Base-by-base conservation (phyloP, 2,888 invertebrate genomes). In the Dendrolimus houi region DNA sequence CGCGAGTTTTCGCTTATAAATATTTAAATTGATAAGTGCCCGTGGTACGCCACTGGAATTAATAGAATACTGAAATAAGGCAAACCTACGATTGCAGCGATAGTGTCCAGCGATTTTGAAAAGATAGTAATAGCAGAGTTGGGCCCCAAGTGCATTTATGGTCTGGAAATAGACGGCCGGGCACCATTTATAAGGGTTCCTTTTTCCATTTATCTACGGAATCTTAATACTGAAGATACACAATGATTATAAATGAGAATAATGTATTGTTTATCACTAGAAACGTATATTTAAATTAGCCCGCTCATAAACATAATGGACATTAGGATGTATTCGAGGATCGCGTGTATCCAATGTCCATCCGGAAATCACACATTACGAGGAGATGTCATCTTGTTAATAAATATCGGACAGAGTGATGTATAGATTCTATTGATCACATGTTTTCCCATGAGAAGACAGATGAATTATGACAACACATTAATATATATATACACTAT, bases 301-400 rank as follows among this genome's bases (percentile, higher is more conserved):
- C 40, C 41, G 41, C 13, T 54, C 41, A n/a, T 54, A 47, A 10
- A 47, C 47, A 47, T 47, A 47, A 47, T 47, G 47, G 12, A 14
- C 29, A 54, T 42, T 12, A 13, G 57, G 47, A 57, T 29, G n/a
- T 42, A 54, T 29, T 29, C 47, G 47, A 47, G 9, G 47, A 47
- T 47, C 47, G 47, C 47, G 47, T 54, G 55, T 55, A 58, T 56
- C 53, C 56, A 56, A n/a, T 41, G 42, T 52, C 56, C 58, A 57
- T 56, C 62, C 70, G 70, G 72, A 72, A 66, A 66, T 67, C 53
- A 57, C 63, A 62, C 66, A 68, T 71, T 69, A 68, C 60, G 59
- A 14, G 41, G 52, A 56, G 52, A 56, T 59, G 61, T 64, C 64
- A 65, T 69, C 61, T 59, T 62, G 41, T 61, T 65, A 68, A 65